These are phyloP conservation scores for Fopius arisanus DNA, from an alignment of 1,140 invertebrate genomes.

Conservation along the genomic window DNA sequence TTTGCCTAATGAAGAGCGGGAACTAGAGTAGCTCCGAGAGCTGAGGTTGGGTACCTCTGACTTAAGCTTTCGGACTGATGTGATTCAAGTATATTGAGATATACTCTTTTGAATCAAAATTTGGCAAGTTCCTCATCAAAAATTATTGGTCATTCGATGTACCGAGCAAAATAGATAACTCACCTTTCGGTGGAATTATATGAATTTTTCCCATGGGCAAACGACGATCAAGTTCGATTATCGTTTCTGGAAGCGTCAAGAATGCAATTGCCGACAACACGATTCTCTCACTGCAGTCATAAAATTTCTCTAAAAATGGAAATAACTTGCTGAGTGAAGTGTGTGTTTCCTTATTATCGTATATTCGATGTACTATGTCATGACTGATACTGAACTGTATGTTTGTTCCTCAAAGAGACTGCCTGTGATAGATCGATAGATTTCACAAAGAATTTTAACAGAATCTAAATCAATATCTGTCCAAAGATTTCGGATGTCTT, in stretches of 20 bases:
- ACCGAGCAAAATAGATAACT: slow-evolving; percentile 5
- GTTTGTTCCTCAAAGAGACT: slow-evolving; percentile 53
- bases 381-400: slow-evolving; percentile 42
- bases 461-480: slow-evolving; percentile 39
- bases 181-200: slow-evolving; percentile 49
- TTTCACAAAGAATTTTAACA: slow-evolving; percentile 50
- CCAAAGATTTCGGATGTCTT: slow-evolving; percentile 43
- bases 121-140: too few species aligned
- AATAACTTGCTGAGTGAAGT: neutral
- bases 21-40: too few species aligned
- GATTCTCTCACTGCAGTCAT: slow-evolving; percentile 54
- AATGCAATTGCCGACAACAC: slow-evolving; percentile 57
- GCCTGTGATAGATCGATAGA: slow-evolving; percentile 52
- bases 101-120: too few species aligned
- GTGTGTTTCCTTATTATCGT: too few species aligned
- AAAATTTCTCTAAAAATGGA: slow-evolving; percentile 45
- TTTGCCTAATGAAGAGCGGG: too few species aligned
- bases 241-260: slow-evolving; percentile 51
- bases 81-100: too few species aligned
- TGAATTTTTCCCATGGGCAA: slow-evolving; percentile 40
- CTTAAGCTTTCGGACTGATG: too few species aligned
- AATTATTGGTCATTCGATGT: too few species aligned
- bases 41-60: too few species aligned
- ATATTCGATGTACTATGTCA: too few species aligned
- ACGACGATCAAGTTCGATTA: slow-evolving; percentile 50